These are phyloP conservation scores for Trialeurodes vaporariorum DNA, from an alignment of 1,140 invertebrate genomes.

Conservation along the genomic window DNA sequence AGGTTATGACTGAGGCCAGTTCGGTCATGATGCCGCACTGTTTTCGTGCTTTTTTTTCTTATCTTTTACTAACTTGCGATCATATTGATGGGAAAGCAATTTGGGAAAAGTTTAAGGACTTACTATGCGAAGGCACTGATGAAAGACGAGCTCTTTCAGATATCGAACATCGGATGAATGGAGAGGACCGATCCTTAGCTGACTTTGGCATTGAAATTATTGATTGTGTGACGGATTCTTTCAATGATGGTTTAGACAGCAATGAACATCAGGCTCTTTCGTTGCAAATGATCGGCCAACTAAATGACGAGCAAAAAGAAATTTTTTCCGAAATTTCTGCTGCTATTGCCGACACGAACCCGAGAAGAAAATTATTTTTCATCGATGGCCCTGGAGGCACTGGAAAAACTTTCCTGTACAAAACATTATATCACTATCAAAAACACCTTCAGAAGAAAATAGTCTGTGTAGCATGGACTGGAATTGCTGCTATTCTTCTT, in stretches of 20 bases:
- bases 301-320: constrained; percentile 12
- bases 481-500: constrained; percentile 28
- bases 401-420: constrained; percentile 25
- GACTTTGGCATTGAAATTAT: background rate
- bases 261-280: background rate
- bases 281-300: background rate
- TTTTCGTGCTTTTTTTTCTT: background rate
- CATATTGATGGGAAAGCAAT: background rate
- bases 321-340: background rate
- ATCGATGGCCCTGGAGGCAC: constrained; percentile 30
- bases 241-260: background rate
- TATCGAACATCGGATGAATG: background rate
- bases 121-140: background rate
- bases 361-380: constrained; percentile 19
- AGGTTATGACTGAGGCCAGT: background rate
- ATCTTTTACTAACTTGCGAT: background rate
- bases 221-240: background rate
- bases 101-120: background rate
- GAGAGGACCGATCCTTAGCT: background rate
- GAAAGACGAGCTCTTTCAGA: background rate
- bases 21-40: background rate
- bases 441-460: constrained; percentile 4
- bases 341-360: background rate
- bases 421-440: constrained; percentile 18
- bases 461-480: constrained; percentile 25